phyloP scores from a whole-genome alignment of 2,113 vertebrate species.

The Nicator chloris region DNA sequence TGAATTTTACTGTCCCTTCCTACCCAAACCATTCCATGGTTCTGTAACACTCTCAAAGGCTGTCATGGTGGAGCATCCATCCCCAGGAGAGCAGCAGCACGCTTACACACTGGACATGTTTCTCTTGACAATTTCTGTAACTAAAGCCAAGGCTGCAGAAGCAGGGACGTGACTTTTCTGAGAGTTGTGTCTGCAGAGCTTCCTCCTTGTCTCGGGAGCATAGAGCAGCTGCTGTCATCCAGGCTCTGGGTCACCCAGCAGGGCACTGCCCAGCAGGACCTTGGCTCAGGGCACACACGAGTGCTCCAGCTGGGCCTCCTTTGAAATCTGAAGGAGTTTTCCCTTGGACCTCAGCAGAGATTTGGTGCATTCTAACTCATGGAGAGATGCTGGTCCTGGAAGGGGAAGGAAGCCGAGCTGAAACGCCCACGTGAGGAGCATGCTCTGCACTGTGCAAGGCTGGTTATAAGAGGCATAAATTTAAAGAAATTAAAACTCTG shows the following conservation, averaged over 20 bases:
- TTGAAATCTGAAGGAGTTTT: background rate
- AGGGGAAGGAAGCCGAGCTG: background rate
- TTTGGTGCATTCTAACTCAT: background rate
- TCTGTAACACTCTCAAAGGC: no score
- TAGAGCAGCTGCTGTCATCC: rapidly evolving
- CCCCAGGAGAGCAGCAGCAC: background rate
- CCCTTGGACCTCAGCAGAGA: background rate
- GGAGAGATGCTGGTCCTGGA: background rate
- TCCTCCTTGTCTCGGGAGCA: background rate
- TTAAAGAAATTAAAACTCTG: background rate
- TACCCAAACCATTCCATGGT: background rate
- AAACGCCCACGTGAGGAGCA: rapidly evolving
- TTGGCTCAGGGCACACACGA: rapidly evolving
- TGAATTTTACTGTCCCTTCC: no score
- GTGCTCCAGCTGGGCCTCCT: background rate
- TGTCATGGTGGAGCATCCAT: rapidly evolving
- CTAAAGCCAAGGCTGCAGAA: background rate
- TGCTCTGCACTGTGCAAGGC: rapidly evolving
- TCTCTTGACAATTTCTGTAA: background rate
- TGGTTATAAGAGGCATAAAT: background rate
- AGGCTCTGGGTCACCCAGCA: rapidly evolving
- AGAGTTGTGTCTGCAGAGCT: background rate
- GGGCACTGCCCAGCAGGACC: background rate
- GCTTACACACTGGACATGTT: rapidly evolving
- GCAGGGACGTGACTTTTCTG: background rate